A percentile compares a stretch with the other conserved stretches of the same genome.
Evolutionary conservation across 2,797 vertebrate species (phyloP).

Genomic region (Sorex maritimensis): DNA sequence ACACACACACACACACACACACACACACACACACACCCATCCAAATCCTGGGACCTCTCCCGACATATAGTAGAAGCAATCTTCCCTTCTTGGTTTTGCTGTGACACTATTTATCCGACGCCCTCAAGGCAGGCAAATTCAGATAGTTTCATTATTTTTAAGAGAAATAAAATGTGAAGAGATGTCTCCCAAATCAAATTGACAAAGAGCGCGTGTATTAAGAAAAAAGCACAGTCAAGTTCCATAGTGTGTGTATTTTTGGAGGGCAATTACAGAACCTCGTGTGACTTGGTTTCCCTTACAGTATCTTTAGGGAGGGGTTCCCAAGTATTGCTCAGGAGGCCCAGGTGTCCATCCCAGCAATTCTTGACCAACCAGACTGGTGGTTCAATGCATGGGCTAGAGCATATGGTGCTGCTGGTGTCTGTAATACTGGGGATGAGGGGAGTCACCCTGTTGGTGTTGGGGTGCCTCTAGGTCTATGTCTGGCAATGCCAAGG

Average conservation of each 20-base stretch:
- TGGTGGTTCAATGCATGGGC: too few relatives aligned
- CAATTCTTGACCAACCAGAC: too few relatives aligned
- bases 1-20: too few relatives aligned
- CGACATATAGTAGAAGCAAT: not conserved
- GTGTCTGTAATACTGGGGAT: too few relatives aligned
- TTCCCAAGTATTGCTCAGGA: too few relatives aligned
- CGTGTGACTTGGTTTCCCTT: not conserved
- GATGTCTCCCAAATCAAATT: not conserved
- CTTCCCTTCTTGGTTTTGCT: not conserved
- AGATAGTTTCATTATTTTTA: conserved; percentile 42
- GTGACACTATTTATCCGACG: not conserved
- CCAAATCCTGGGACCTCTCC: not conserved
- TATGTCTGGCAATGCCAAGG: too few relatives aligned
- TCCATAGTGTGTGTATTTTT: not conserved
- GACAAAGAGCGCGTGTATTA: not conserved
- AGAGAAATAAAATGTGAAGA: conserved; percentile 36
- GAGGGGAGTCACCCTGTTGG: too few relatives aligned
- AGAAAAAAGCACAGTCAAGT: not conserved
- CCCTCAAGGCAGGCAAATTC: not conserved
- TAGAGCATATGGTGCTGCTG: too few relatives aligned
- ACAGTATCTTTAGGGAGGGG: not conserved
- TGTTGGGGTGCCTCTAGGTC: too few relatives aligned
- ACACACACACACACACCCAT: too few relatives aligned
- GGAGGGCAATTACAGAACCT: not conserved
- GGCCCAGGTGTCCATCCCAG: too few relatives aligned